Percentiles rank a stretch among this genome's conserved stretches.
phyloP scores from a whole-genome alignment of 1,140 invertebrate genomes.

The Anastatus disparis region DNA sequence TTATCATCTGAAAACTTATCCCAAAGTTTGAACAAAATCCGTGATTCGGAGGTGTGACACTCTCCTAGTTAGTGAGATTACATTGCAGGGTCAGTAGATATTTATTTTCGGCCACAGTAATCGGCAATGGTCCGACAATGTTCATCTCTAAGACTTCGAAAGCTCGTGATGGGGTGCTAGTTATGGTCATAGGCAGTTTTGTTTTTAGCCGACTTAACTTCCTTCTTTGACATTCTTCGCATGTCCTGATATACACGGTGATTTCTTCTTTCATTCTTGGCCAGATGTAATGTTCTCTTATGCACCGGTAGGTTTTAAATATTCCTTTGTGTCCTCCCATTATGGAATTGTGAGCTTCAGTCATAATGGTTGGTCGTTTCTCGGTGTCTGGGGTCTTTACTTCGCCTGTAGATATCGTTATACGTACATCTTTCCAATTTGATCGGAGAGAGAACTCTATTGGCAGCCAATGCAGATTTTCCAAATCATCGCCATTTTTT shows the following conservation, averaged over 20 bases:
- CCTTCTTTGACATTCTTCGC: constrained; percentile 6
- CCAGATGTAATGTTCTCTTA: constrained; percentile 6
- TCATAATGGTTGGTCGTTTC: constrained; percentile 45
- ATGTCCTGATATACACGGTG: background rate
- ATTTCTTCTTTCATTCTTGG: constrained; percentile 5
- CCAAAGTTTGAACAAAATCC: too few relatives aligned
- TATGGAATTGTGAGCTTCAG: background rate
- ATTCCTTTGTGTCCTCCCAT: constrained; percentile 74
- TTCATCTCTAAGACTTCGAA: constrained; percentile 57
- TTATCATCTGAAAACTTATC: too few relatives aligned
- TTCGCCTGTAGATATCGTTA: constrained; percentile 37
- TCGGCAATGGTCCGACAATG: constrained; percentile 53
- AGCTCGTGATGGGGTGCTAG: constrained; percentile 49
- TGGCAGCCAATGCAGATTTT: background rate
- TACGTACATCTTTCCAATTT: too few relatives aligned
- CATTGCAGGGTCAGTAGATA: constrained; percentile 56
- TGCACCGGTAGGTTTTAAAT: constrained; percentile 55
- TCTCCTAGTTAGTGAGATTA: constrained; percentile 54
- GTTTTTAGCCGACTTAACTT: constrained; percentile 43
- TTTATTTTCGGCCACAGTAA: constrained; percentile 48
- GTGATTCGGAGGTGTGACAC: too few relatives aligned
- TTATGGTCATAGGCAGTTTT: constrained; percentile 57
- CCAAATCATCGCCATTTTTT: background rate
- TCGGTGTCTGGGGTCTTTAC: constrained; percentile 33
- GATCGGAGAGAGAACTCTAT: too few relatives aligned